Evolutionary conservation across 2,888 invertebrate genomes (phyloP).

Genomic region (Hypomecis atomaria): DNA sequence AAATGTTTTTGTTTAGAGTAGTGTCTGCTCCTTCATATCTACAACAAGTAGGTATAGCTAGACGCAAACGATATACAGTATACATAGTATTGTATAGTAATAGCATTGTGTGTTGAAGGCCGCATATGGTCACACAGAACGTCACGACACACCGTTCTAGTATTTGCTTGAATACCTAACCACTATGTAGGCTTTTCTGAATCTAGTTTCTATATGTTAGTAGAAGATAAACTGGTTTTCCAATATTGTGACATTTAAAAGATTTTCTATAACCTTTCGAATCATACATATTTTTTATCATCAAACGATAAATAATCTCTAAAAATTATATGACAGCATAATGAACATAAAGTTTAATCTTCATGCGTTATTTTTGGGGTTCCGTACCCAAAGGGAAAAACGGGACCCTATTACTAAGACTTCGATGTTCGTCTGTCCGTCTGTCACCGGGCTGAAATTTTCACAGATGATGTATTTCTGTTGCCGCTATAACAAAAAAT

Average conservation of each 20-base stretch:
- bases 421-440: too few relatives aligned
- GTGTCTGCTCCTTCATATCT: constrained; percentile 27
- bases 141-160: constrained; percentile 47
- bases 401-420: too few relatives aligned
- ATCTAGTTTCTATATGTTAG: not conserved
- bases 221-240: not conserved
- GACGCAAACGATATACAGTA: not conserved
- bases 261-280: too few relatives aligned
- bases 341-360: too few relatives aligned
- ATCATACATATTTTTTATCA: too few relatives aligned
- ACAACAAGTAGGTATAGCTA: constrained; percentile 11
- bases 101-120: constrained; percentile 76
- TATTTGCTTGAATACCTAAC: not conserved
- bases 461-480: too few relatives aligned
- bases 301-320: too few relatives aligned
- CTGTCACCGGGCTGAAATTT: too few relatives aligned
- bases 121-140: constrained; percentile 60
- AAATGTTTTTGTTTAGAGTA: not conserved
- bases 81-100: constrained; percentile 37
- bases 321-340: too few relatives aligned
- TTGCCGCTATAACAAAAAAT: too few relatives aligned
- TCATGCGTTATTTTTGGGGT: too few relatives aligned
- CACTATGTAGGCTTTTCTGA: not conserved
- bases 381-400: too few relatives aligned
- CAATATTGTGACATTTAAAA: not conserved